Conservation (phyloP, 2,888 invertebrate genomes). For the Clitarchus hookeri region DNA sequence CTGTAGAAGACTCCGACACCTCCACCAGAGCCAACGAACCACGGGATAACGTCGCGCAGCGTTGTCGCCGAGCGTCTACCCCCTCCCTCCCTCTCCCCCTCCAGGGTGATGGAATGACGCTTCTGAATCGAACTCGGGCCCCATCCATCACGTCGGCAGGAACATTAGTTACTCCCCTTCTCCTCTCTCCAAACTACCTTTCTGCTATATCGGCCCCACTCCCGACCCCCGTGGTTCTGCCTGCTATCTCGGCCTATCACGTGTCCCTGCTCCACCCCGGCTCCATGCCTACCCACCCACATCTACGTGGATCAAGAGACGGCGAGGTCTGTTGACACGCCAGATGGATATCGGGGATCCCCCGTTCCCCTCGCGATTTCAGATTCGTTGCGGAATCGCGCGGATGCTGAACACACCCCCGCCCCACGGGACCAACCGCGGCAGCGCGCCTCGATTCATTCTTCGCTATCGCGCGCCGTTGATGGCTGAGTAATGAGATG, state of each 20-base stretch:
- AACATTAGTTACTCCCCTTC: constrained; percentile 28
- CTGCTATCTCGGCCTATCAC: neutral
- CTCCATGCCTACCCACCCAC: neutral
- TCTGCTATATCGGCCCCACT: neutral
- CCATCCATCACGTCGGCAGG: constrained; percentile 34
- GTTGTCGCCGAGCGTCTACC: neutral
- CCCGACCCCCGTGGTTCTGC: neutral
- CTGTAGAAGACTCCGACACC: neutral
- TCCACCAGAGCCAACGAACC: neutral
- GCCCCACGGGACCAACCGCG: neutral
- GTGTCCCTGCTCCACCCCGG: neutral
- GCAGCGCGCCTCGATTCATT: neutral
- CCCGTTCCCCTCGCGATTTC: neutral
- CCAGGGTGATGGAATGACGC: constrained; percentile 32
- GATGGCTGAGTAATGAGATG: neutral
- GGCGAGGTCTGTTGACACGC: neutral
- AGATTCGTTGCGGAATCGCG: neutral
- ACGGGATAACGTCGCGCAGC: neutral
- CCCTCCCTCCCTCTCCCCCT: neutral
- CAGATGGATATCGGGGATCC: neutral
- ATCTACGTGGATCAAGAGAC: neutral
- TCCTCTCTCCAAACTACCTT: neutral
- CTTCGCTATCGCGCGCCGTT: neutral
- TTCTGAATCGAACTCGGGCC: constrained; percentile 32
- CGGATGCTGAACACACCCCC: neutral